Conservation (phyloP, 2,113 vertebrate species). For the Pseudorhombus dupliciocellatus region DNA sequence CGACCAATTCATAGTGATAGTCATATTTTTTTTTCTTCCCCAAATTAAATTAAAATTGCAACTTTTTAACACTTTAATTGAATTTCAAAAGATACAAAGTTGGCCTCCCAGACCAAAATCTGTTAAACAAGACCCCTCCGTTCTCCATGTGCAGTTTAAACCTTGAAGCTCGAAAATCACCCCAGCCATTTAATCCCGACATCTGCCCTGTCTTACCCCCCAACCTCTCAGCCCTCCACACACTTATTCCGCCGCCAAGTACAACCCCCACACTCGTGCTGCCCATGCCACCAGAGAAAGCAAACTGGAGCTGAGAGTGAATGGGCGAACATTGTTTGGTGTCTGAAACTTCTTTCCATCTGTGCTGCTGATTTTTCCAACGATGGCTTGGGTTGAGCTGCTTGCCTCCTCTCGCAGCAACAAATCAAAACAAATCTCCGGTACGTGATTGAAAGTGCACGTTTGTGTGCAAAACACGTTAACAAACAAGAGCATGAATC, state of each 20-base stretch:
- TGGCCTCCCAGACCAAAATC: slow-evolving; percentile 4
- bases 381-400: slow-evolving; percentile 46
- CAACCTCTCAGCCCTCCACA: slow-evolving; percentile 21
- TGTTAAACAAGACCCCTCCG: not conserved
- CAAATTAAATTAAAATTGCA: too few relatives aligned
- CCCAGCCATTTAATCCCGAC: slow-evolving; percentile 51
- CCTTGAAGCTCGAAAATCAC: slow-evolving; percentile 38
- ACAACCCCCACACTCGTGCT: slow-evolving; percentile 27
- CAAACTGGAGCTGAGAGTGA: slow-evolving; percentile 49
- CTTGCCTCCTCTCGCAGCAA: slow-evolving; percentile 32
- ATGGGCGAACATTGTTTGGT: slow-evolving; percentile 62
- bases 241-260: slow-evolving; percentile 32
- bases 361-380: slow-evolving; percentile 57
- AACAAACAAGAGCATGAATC: not conserved
- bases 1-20: too few relatives aligned
- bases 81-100: too few relatives aligned
- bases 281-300: slow-evolving; percentile 38
- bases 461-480: slow-evolving; percentile 32
- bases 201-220: slow-evolving; percentile 45
- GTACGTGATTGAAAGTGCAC: slow-evolving; percentile 5
- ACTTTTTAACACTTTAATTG: too few relatives aligned
- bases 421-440: slow-evolving; percentile 53
- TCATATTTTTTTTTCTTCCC: too few relatives aligned
- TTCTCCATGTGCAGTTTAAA: slow-evolving; percentile 40
- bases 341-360: slow-evolving; percentile 44